Base-by-base conservation (phyloP, 2,888 invertebrate genomes). In the Lasioglossum pauxillum region DNA sequence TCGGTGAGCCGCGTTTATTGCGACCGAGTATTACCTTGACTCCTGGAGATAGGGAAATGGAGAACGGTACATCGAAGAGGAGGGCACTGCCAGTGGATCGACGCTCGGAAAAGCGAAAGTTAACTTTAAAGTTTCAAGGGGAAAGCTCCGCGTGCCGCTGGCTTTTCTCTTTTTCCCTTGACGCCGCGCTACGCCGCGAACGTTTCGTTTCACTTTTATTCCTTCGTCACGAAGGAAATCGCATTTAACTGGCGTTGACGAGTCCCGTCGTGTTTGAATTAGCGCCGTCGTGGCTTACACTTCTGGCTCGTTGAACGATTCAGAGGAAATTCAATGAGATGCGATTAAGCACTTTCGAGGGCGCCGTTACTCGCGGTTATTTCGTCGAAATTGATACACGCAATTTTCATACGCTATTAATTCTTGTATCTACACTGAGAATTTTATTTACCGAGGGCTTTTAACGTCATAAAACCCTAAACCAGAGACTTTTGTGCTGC, bases 51-150 rank as follows among this genome's bases (percentile, higher is more conserved):
- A 85, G 91, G 88, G 90, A 89, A 84, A 86, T 80, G 88, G 91
- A 86, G 90, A 91, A 89, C 87, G 90, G 83, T 64, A 81, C 75
- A 60, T n/a, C 46, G 89, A 67, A 82, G 69, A 78, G 69, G 80
- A 83, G 85, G 78, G 72, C 49, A 73, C 80, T 16, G 44, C 38
- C 71, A 44, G 23, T 57, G 78, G 85, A 88, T 87, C 87, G 84
- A 82, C 87, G 86, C 77, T 87, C 46, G 91, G 91, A 93, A 94
- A 93, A 94, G 93, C 90, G 93, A 94, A 93, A 94, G 94, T 94
- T 93, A 88, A 90, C 94, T 93, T 94, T 93, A 94, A 94, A 93
- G 86, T 92, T 94, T 94, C 92, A 93, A 94, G 94, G 93, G 93
- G 94, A 94, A 91, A 84, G 83, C 76, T 64, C 69, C 76, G 67